Evolutionary conservation across 1,140 invertebrate species (phyloP).

Genomic region (Caerostris extrusa): DNA sequence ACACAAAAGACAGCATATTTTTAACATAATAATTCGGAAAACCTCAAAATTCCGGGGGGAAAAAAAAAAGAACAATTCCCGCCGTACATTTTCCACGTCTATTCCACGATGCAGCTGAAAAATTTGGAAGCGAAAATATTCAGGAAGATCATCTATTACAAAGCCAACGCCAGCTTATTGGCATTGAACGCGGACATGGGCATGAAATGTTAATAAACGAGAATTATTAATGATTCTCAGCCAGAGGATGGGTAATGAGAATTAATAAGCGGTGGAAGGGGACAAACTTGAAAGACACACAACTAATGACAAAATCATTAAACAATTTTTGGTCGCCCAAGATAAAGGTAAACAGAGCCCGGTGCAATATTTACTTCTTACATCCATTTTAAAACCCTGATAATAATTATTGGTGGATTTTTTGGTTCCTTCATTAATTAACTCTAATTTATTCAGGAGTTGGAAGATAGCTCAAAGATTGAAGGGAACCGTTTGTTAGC

Average conservation of each 20-base stretch:
- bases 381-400: constrained; percentile 44
- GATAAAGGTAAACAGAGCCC: constrained; percentile 41
- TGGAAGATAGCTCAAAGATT: background rate
- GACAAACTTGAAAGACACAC: constrained; percentile 44
- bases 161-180: constrained; percentile 20
- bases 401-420: constrained; percentile 56
- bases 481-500: constrained; percentile 29
- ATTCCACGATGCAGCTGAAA: background rate
- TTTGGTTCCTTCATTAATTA: constrained; percentile 53
- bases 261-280: constrained; percentile 50
- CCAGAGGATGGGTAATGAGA: constrained; percentile 56
- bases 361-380: constrained; percentile 62
- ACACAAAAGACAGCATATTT: no score
- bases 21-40: background rate
- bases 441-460: constrained; percentile 19
- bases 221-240: constrained; percentile 57
- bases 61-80: background rate
- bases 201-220: constrained; percentile 72
- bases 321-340: constrained; percentile 47
- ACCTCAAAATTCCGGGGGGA: background rate
- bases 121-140: background rate
- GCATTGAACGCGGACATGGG: constrained; percentile 30
- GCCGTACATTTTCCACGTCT: background rate
- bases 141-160: constrained; percentile 8
- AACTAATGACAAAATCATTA: constrained; percentile 73